phyloP scores from a whole-genome alignment of 2,888 invertebrate genomes.

The Herminia tarsipennalis region DNA sequence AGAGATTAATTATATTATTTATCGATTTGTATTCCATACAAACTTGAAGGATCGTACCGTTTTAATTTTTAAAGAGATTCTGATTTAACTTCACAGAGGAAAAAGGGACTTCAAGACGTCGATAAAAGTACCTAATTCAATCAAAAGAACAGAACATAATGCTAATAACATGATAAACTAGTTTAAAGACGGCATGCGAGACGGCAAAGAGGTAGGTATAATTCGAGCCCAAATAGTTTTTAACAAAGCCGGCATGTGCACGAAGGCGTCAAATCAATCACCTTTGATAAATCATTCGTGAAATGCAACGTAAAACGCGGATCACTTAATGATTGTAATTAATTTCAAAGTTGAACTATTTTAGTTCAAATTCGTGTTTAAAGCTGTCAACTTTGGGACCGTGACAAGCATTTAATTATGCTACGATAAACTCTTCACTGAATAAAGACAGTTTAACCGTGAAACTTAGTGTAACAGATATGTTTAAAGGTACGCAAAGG shows the following conservation, averaged over 20 bases:
- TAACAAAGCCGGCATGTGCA: neutral
- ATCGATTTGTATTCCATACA: too few species aligned
- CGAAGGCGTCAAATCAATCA: conserved; percentile 1
- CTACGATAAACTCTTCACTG: conserved; percentile 36
- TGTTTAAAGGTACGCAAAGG: conserved; percentile 51
- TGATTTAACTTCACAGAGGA: too few species aligned
- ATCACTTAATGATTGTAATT: conserved; percentile 5
- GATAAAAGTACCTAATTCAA: too few species aligned
- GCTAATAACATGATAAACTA: too few species aligned
- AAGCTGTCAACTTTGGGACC: neutral
- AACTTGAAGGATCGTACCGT: too few species aligned
- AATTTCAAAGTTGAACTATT: conserved; percentile 5
- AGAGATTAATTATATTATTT: too few species aligned
- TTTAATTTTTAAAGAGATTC: too few species aligned
- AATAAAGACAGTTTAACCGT: conserved; percentile 60
- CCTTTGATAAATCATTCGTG: conserved; percentile 4
- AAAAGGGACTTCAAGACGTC: too few species aligned
- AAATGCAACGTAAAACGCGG: neutral
- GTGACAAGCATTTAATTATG: conserved; percentile 25
- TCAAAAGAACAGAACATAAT: too few species aligned
- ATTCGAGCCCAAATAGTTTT: neutral
- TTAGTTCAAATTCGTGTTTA: neutral
- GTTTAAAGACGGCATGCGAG: neutral
- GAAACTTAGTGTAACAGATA: conserved; percentile 79
- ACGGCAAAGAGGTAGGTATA: neutral